Percentiles rank a stretch among this genome's conserved stretches.
phyloP scores from a whole-genome alignment of 2,888 invertebrate genomes.

The Malthinus seriepunctatus region DNA sequence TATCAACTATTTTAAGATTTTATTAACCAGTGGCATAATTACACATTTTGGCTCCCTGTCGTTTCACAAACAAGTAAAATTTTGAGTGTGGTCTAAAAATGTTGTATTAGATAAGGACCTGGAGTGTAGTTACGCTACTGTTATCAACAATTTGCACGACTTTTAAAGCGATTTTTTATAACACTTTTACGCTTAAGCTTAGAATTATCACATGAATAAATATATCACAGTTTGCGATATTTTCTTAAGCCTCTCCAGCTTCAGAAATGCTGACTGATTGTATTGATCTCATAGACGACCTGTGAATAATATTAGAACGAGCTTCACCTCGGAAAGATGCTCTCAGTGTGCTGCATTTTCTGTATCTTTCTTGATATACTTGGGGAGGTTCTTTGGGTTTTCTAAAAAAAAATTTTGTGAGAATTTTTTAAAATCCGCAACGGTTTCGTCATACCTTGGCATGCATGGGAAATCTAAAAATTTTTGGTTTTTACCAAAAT shows the following conservation, averaged over 20 bases:
- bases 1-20: too few species aligned
- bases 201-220: not conserved
- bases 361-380: conserved; percentile 43
- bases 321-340: conserved; percentile 68
- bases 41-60: too few species aligned
- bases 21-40: too few species aligned
- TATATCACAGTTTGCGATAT: not conserved
- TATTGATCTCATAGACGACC: conserved; percentile 59
- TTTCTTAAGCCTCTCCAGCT: conserved; percentile 27
- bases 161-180: too few species aligned
- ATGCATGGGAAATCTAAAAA: conserved; percentile 83
- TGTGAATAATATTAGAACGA: conserved; percentile 62
- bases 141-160: too few species aligned
- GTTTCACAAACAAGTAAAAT: too few species aligned
- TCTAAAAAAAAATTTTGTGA: not conserved
- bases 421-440: not conserved
- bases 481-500: conserved; percentile 78
- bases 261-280: conserved; percentile 47
- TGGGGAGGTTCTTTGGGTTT: conserved; percentile 40
- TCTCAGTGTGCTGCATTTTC: conserved; percentile 59
- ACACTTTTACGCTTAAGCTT: too few species aligned
- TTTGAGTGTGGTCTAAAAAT: too few species aligned
- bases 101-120: too few species aligned
- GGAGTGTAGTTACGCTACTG: too few species aligned
- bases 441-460: conserved; percentile 59